Percentiles rank a stretch among this genome's conserved stretches.
Evolutionary conservation across 1,140 invertebrate genomes (phyloP).

Genomic region (Aphaenogaster floridana): DNA sequence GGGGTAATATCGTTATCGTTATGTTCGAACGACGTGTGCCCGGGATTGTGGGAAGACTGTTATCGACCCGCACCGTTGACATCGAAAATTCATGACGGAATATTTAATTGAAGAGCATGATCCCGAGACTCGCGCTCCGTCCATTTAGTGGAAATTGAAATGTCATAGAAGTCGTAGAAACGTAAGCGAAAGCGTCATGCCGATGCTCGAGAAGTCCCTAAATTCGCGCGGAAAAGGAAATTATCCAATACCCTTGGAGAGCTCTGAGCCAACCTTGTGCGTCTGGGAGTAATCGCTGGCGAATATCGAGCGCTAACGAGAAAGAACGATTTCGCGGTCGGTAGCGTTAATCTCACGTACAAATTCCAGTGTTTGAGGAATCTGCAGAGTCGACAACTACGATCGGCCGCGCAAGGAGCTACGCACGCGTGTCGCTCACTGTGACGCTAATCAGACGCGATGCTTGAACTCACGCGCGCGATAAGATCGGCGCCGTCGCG

Average conservation of each 20-base stretch:
- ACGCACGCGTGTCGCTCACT: not conserved
- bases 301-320: not conserved
- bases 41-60: constrained; percentile 17
- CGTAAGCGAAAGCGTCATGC: not conserved
- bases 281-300: not conserved
- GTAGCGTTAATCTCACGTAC: not conserved
- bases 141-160: constrained; percentile 28
- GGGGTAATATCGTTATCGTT: constrained; percentile 40
- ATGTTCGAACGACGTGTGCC: not conserved
- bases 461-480: constrained; percentile 15
- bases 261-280: not conserved
- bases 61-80: constrained; percentile 38
- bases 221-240: not conserved
- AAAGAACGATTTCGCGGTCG: not conserved
- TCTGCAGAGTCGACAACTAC: not conserved
- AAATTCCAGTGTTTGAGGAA: not conserved
- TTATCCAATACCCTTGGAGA: not conserved
- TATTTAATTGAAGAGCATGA: constrained; percentile 52
- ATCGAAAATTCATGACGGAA: constrained; percentile 51
- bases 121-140: constrained; percentile 23
- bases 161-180: constrained; percentile 16
- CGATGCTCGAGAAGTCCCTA: not conserved
- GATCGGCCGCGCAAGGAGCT: not conserved
- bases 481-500: constrained; percentile 17
- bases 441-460: constrained; percentile 34